phyloP scores from a whole-genome alignment of 2,113 vertebrate genomes.

The Toxotes chatareus region DNA sequence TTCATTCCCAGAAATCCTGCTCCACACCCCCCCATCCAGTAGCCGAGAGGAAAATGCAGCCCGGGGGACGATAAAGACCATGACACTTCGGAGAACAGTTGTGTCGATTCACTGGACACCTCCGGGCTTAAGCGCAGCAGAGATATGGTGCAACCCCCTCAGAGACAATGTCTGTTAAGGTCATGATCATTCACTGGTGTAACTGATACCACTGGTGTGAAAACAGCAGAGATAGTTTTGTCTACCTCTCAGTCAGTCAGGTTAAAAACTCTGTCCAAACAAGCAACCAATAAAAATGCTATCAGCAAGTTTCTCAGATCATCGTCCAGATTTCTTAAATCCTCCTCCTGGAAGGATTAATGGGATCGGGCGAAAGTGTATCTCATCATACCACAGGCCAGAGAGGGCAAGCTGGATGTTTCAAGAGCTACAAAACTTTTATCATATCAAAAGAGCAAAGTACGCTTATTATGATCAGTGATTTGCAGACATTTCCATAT shows the following conservation, averaged over 20 bases:
- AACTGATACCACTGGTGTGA: constrained; percentile 7
- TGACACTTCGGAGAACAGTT: constrained; percentile 7
- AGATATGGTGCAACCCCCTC: constrained; percentile 1
- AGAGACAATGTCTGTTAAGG: neutral
- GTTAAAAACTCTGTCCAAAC: constrained; percentile 6
- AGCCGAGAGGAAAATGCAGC: constrained; percentile 24
- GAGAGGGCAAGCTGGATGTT: constrained; percentile 13
- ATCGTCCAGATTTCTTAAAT: constrained; percentile 26
- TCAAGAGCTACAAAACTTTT: neutral
- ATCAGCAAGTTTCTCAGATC: constrained; percentile 33
- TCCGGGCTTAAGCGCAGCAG: neutral
- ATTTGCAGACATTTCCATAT: neutral
- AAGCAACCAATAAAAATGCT: constrained; percentile 1
- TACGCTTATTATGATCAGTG: neutral
- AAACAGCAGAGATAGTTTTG: constrained; percentile 17
- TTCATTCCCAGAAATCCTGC: constrained; percentile 69
- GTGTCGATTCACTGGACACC: neutral
- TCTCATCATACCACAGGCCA: constrained; percentile 16
- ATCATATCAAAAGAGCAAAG: constrained; percentile 7
- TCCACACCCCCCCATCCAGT: constrained; percentile 13
- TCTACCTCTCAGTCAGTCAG: neutral
- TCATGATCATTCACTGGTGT: constrained; percentile 23
- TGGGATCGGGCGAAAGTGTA: constrained; percentile 4
- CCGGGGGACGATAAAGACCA: constrained; percentile 16
- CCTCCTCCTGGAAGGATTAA: constrained; percentile 13